Evolutionary conservation across 2,888 invertebrate genomes (phyloP).

Genomic region (Drosophila incognita): DNA sequence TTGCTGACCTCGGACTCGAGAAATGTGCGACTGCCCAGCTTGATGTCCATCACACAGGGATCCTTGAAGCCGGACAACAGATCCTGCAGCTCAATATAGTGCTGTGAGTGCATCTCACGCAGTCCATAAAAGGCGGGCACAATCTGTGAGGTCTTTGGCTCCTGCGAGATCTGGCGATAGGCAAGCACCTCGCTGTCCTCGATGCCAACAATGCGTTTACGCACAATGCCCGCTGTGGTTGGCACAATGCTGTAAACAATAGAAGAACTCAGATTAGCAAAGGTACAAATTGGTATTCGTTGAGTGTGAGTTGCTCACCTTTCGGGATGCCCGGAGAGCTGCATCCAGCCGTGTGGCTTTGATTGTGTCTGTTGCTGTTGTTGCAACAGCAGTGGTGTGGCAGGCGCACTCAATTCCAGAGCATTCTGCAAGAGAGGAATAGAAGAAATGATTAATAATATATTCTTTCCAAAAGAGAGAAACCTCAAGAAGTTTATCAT

Average conservation of each 20-base stretch:
- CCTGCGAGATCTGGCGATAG: conserved; percentile 92
- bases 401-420: conserved; percentile 95
- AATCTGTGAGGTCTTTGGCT: conserved; percentile 86
- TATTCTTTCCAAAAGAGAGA: neutral
- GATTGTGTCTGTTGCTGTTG: conserved; percentile 84
- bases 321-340: conserved; percentile 96
- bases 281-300: no score
- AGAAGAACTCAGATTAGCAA: neutral
- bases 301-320: conserved; percentile 68
- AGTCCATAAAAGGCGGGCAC: conserved; percentile 94
- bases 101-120: conserved; percentile 90
- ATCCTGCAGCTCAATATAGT: conserved; percentile 98
- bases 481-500: no score
- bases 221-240: conserved; percentile 96
- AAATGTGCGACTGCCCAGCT: conserved; percentile 98
- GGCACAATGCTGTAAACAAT: conserved; percentile 90
- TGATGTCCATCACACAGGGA: conserved; percentile 98
- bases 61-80: conserved; percentile 95
- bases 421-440: conserved; percentile 89
- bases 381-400: conserved; percentile 93
- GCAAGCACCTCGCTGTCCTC: conserved; percentile 91
- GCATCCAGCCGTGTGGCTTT: conserved; percentile 90
- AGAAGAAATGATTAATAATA: neutral
- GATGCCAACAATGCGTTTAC: conserved; percentile 92
- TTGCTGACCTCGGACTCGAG: conserved; percentile 97